Conservation (phyloP, 1,140 invertebrate species). For the Hetaerina americana region DNA sequence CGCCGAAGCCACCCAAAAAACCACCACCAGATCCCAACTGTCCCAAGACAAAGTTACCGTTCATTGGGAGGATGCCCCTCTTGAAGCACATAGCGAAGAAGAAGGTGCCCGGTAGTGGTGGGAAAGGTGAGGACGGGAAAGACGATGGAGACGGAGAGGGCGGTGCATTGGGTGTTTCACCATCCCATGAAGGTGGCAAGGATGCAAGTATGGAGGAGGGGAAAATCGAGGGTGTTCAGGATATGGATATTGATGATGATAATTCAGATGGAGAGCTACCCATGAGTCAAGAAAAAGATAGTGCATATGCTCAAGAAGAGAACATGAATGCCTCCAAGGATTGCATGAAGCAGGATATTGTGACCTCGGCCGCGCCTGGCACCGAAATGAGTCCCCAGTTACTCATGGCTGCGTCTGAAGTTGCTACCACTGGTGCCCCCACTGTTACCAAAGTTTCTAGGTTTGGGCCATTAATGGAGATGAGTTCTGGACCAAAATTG, state of each 20-base stretch:
- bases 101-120: conserved; percentile 31
- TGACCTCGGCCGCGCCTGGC: not conserved
- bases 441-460: conserved; percentile 1
- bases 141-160: conserved; percentile 15
- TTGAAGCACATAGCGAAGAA: conserved; percentile 32
- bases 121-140: conserved; percentile 26
- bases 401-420: conserved; percentile 15
- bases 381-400: conserved; percentile 8
- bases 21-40: conserved; percentile 14
- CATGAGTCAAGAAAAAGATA: not conserved
- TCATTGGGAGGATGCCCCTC: conserved; percentile 52
- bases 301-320: not conserved
- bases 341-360: not conserved
- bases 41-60: conserved; percentile 43
- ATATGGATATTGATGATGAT: conserved; percentile 38
- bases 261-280: conserved; percentile 18
- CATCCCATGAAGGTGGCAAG: conserved; percentile 24
- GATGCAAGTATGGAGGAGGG: not conserved
- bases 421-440: conserved; percentile 11
- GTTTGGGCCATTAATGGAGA: not conserved
- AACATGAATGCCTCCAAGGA: not conserved
- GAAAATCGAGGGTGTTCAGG: conserved; percentile 25
- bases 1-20: not conserved
- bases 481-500: not conserved
- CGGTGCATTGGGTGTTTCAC: conserved; percentile 30